A percentile compares a stretch with the other conserved stretches of the same genome.
Conservation (phyloP, 2,888 invertebrate species). For the Mythimna vitellina region DNA sequence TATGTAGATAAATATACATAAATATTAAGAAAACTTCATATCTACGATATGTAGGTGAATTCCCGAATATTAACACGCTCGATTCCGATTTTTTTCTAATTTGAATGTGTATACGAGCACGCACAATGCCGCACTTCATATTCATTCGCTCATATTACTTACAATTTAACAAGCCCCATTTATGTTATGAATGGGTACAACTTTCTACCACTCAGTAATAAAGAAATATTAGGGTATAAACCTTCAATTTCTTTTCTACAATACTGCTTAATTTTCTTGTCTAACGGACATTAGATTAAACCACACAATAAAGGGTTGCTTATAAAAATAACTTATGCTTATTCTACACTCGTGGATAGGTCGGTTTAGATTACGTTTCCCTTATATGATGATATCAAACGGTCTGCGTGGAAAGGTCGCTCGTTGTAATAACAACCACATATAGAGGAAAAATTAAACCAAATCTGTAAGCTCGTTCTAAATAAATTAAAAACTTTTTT, state of each 20-base stretch:
- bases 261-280: constrained; percentile 43
- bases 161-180: constrained; percentile 51
- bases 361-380: constrained; percentile 28
- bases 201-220: constrained; percentile 51
- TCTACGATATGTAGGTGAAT: neutral
- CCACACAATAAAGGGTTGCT: constrained; percentile 25
- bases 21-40: constrained; percentile 1
- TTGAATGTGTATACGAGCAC: constrained; percentile 37
- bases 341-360: constrained; percentile 35
- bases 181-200: constrained; percentile 45
- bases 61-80: constrained; percentile 16
- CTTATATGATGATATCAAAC: constrained; percentile 33
- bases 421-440: constrained; percentile 29
- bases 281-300: constrained; percentile 16
- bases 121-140: constrained; percentile 42
- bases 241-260: constrained; percentile 43
- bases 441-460: neutral
- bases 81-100: constrained; percentile 20
- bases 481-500: neutral
- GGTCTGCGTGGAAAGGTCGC: constrained; percentile 10
- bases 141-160: constrained; percentile 55
- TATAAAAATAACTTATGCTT: constrained; percentile 44
- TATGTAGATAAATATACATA: too few relatives aligned
- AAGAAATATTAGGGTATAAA: constrained; percentile 48
- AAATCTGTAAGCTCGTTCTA: neutral